These are phyloP conservation scores for Cyanoderma ruficeps DNA, from an alignment of 2,113 vertebrate genomes.

Conservation along the genomic window DNA sequence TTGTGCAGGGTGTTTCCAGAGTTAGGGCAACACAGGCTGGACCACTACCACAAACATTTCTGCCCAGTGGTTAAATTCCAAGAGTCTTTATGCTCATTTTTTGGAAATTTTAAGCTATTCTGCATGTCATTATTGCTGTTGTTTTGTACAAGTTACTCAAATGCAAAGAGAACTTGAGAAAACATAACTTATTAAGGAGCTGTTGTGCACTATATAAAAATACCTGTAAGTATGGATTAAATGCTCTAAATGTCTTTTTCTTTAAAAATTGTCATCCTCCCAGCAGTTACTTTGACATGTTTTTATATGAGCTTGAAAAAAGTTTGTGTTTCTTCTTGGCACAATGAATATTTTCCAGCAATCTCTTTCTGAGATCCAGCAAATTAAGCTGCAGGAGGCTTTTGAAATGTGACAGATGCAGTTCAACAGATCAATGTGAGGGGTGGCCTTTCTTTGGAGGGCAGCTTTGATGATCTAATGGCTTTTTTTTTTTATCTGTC, in stretches of 20 bases:
- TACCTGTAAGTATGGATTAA: neutral
- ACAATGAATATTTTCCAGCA: slow-evolving; percentile 13
- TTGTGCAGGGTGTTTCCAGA: neutral
- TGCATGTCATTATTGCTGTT: neutral
- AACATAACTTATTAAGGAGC: neutral
- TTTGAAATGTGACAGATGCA: slow-evolving; percentile 5
- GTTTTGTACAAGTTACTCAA: neutral
- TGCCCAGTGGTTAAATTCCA: neutral
- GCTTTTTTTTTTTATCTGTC: neutral
- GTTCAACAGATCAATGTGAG: neutral
- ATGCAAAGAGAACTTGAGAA: neutral
- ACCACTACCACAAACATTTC: neutral
- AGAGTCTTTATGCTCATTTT: neutral
- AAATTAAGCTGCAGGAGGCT: slow-evolving; percentile 10
- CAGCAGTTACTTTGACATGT: neutral
- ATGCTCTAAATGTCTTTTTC: neutral
- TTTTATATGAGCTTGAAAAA: neutral
- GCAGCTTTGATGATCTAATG: slow-evolving; percentile 12
- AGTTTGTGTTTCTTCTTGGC: neutral
- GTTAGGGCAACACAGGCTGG: neutral
- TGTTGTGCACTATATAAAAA: neutral
- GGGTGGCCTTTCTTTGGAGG: neutral
- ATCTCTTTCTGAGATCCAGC: neutral
- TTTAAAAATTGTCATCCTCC: neutral
- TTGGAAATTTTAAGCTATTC: neutral